Conservation (phyloP, 2,888 invertebrate species). For the Polyommatus icarus region DNA sequence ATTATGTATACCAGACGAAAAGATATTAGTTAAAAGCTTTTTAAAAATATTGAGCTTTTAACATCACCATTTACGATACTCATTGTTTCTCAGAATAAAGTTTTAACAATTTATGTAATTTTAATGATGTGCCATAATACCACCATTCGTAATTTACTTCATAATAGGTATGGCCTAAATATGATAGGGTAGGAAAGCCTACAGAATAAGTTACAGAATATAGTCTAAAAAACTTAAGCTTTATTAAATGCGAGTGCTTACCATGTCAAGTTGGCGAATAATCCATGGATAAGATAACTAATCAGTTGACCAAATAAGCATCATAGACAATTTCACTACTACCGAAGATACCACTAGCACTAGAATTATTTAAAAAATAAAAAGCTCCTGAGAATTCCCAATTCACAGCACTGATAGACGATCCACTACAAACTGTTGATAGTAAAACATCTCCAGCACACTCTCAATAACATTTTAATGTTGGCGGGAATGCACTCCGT, state of each 20-base stretch:
- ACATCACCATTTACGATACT: too few relatives aligned
- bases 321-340: background rate
- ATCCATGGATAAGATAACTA: background rate
- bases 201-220: too few relatives aligned
- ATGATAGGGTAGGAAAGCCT: too few relatives aligned
- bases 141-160: too few relatives aligned
- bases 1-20: background rate
- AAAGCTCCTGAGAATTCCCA: constrained; percentile 32
- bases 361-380: background rate
- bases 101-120: too few relatives aligned
- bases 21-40: background rate
- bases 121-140: too few relatives aligned
- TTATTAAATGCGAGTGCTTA: background rate
- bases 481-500: constrained; percentile 68
- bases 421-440: constrained; percentile 72
- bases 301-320: background rate
- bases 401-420: constrained; percentile 52
- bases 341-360: background rate
- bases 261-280: background rate
- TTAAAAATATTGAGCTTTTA: too few relatives aligned
- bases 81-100: too few relatives aligned
- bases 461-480: constrained; percentile 68
- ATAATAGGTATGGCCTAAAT: too few relatives aligned
- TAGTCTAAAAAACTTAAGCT: background rate
- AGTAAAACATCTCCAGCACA: constrained; percentile 63